Conservation (phyloP, 2,888 invertebrate species). For the Platerodrilus igneus region DNA sequence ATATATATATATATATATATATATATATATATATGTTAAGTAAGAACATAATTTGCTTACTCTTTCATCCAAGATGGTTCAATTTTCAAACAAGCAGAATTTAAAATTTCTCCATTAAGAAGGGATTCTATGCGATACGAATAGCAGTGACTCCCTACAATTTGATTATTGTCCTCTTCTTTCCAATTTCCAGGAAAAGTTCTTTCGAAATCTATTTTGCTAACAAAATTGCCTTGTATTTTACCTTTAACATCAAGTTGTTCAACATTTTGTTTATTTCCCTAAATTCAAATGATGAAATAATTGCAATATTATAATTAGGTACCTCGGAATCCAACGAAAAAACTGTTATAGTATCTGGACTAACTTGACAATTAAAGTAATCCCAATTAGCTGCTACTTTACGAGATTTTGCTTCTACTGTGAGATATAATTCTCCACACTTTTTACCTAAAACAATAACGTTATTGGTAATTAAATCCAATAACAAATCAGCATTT, state of each 20-base stretch:
- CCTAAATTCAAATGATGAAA: not conserved
- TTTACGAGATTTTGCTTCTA: slow-evolving; percentile 1
- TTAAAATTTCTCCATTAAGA: slow-evolving; percentile 51
- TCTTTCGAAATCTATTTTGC: slow-evolving; percentile 6
- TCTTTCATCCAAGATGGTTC: slow-evolving; percentile 77
- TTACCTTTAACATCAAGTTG: not conserved
- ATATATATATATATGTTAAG: too few species aligned
- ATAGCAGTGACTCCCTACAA: slow-evolving; percentile 52
- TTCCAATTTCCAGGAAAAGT: slow-evolving; percentile 43
- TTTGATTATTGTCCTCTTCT: slow-evolving; percentile 11
- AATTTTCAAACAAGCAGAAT: slow-evolving; percentile 67
- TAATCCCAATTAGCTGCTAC: slow-evolving; percentile 11
- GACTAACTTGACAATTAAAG: not conserved
- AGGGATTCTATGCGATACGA: slow-evolving; percentile 62
- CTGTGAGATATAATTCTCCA: slow-evolving; percentile 8
- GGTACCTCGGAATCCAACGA: not conserved
- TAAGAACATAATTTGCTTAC: too few species aligned
- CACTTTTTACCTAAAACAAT: too few species aligned
- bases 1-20: too few species aligned
- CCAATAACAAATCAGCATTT: too few species aligned
- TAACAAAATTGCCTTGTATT: slow-evolving; percentile 1
- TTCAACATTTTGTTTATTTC: not conserved
- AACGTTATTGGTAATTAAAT: too few species aligned
- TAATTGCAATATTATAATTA: not conserved
- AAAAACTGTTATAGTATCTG: slow-evolving; percentile 3